Evolutionary conservation across 2,113 vertebrate species (phyloP).

Genomic region (Callionymus lyra): DNA sequence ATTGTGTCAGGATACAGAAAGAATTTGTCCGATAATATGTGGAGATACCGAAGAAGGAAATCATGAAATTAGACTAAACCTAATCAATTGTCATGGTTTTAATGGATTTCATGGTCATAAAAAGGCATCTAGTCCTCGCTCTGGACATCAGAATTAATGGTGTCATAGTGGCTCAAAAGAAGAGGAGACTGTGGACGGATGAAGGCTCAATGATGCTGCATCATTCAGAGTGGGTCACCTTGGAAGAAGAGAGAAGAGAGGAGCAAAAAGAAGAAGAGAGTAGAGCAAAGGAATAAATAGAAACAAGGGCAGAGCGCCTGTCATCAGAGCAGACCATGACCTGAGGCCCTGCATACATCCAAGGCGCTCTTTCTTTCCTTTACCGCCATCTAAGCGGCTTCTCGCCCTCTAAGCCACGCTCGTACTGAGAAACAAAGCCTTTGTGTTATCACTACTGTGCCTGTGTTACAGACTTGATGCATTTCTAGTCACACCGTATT

Average conservation of each 20-base stretch:
- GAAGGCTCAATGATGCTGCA: conserved; percentile 3
- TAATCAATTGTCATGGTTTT: too few relatives aligned
- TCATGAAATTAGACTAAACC: not conserved
- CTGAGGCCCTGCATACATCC: conserved; percentile 30
- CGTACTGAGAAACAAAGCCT: conserved; percentile 21
- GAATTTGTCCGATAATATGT: conserved; percentile 8
- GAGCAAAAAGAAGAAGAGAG: too few relatives aligned
- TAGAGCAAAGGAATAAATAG: conserved; percentile 14
- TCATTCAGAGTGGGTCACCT: conserved; percentile 13
- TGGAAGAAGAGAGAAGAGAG: conserved; percentile 8
- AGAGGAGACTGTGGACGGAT: conserved; percentile 1
- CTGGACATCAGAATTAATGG: too few relatives aligned
- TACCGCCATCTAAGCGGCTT: conserved; percentile 14
- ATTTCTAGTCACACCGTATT: too few relatives aligned
- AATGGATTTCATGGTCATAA: too few relatives aligned
- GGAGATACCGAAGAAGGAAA: conserved; percentile 2
- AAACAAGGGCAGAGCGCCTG: conserved; percentile 24
- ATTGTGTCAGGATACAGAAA: conserved; percentile 22
- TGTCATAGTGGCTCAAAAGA: not conserved
- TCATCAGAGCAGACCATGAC: conserved; percentile 43
- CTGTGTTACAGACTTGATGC: conserved; percentile 8
- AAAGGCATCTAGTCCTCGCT: too few relatives aligned
- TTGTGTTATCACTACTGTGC: conserved; percentile 12
- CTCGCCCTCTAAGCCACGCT: conserved; percentile 21
- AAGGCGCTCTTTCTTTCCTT: conserved; percentile 11